Conservation (phyloP, 2,797 vertebrate genomes). For the Spatula versicolor region DNA sequence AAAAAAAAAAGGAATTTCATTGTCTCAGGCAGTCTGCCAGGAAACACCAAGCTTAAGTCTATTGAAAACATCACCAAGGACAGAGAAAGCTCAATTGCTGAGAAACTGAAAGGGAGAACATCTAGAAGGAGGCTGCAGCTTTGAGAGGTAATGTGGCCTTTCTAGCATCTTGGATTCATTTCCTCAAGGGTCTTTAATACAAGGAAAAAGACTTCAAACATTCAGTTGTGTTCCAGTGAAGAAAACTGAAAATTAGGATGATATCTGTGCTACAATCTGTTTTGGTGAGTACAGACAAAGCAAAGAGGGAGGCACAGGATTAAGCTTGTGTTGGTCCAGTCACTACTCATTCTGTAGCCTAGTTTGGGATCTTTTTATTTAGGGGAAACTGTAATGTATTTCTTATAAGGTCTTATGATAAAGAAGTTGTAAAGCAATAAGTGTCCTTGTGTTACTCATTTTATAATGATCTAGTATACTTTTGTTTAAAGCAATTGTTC, state of each 20-base stretch:
- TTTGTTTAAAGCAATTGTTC: conserved; percentile 5
- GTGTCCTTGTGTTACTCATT: neutral
- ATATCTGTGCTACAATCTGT: rapidly evolving
- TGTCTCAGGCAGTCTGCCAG: neutral
- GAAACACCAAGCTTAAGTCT: neutral
- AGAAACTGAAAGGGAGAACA: neutral
- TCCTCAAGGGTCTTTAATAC: neutral
- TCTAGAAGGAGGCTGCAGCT: neutral
- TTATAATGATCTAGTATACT: neutral
- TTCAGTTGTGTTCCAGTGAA: neutral
- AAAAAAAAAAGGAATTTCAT: neutral
- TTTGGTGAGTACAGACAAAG: neutral
- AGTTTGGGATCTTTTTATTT: neutral
- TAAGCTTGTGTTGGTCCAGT: neutral
- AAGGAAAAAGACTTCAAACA: neutral
- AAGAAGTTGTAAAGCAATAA: neutral
- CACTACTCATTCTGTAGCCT: neutral
- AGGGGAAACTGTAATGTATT: neutral
- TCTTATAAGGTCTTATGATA: neutral
- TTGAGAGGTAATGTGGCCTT: neutral
- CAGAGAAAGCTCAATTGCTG: neutral
- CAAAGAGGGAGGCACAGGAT: neutral
- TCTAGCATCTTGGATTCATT: neutral
- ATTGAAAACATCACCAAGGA: conserved; percentile 7
- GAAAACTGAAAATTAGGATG: neutral